phyloP scores from a whole-genome alignment of 1,140 invertebrate species.

The Bradysia coprophila region DNA sequence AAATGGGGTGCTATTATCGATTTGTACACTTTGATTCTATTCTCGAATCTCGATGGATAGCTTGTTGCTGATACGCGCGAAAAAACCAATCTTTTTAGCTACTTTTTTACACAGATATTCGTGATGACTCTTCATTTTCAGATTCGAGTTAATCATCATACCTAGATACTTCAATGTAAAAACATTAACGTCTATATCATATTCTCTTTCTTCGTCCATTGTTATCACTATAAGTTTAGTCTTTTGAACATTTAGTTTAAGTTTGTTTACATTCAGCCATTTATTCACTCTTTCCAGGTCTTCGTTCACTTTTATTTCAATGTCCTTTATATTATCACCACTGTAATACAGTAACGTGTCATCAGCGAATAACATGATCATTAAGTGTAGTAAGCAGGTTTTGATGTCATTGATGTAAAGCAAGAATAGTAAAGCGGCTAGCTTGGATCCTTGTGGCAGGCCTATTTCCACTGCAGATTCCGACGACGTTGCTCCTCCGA shows the following conservation, averaged over 20 bases:
- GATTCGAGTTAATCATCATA: too few species aligned
- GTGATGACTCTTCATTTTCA: too few species aligned
- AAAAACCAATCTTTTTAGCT: too few species aligned
- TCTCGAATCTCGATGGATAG: too few species aligned
- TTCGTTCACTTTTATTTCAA: not conserved
- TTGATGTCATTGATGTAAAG: not conserved
- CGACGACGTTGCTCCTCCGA: not conserved
- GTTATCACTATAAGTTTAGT: not conserved
- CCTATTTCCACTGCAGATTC: not conserved
- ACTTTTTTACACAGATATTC: too few species aligned
- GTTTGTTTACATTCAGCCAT: not conserved
- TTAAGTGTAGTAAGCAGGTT: not conserved
- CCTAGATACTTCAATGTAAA: too few species aligned
- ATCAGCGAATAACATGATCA: not conserved
- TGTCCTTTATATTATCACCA: not conserved
- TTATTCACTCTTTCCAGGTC: not conserved
- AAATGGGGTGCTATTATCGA: too few species aligned
- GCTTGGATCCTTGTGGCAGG: not conserved
- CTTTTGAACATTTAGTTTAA: not conserved
- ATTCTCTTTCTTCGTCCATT: not conserved
- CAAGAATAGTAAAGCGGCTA: not conserved
- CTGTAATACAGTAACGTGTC: not conserved
- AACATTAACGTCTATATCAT: not conserved
- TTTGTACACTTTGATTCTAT: too few species aligned
- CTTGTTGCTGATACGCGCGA: too few species aligned